These are phyloP conservation scores for Echiichthys vipera DNA, from an alignment of 2,797 vertebrate genomes.

Conservation along the genomic window DNA sequence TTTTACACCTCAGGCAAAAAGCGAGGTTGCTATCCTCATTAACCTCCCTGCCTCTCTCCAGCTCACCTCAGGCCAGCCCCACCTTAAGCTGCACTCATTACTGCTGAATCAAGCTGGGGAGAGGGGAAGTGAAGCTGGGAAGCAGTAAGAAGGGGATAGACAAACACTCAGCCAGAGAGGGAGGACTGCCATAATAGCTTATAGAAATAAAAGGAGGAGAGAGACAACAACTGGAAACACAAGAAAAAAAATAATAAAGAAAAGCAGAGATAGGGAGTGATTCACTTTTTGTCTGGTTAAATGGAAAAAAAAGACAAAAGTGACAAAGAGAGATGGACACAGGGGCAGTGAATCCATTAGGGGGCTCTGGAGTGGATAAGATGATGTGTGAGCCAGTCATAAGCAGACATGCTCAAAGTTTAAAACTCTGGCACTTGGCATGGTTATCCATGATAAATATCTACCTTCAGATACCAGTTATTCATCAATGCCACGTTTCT, in stretches of 20 bases:
- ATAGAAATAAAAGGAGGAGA: constrained; percentile 33
- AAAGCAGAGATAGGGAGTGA: constrained; percentile 30
- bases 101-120: constrained; percentile 61
- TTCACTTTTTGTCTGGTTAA: constrained; percentile 52
- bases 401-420: constrained; percentile 65
- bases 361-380: constrained; percentile 51
- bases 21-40: constrained; percentile 83
- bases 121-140: constrained; percentile 36
- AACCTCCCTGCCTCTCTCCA: constrained; percentile 74
- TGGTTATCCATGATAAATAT: constrained; percentile 73
- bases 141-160: constrained; percentile 23
- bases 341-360: constrained; percentile 69
- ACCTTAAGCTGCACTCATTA: constrained; percentile 75
- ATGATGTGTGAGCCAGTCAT: constrained; percentile 73
- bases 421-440: constrained; percentile 63
- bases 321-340: constrained; percentile 46
- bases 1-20: constrained; percentile 73
- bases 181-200: constrained; percentile 45
- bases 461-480: constrained; percentile 57
- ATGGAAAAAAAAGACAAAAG: constrained; percentile 52
- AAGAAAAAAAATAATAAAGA: constrained; percentile 17
- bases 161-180: constrained; percentile 31
- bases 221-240: constrained; percentile 44
- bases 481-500: constrained; percentile 72
- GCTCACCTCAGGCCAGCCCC: constrained; percentile 74